A percentile compares a stretch with the other conserved stretches of the same genome.
Evolutionary conservation across 1,140 invertebrate species (phyloP).

Genomic region (Zaprionus davidi): DNA sequence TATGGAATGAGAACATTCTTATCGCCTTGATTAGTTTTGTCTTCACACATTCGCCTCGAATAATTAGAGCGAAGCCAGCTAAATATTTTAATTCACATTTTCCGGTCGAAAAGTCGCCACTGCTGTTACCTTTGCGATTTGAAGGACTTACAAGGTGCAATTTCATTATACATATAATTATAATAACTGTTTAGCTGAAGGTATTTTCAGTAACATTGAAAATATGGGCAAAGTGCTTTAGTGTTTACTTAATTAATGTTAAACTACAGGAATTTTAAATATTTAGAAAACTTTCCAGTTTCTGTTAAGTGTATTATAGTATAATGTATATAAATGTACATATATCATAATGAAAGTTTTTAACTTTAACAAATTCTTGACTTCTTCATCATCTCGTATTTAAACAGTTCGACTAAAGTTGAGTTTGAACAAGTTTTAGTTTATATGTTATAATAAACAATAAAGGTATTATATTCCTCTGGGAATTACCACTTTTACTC

Average conservation of each 20-base stretch:
- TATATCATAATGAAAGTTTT: too few species aligned
- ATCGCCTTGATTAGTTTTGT: conserved; percentile 21
- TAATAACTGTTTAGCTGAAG: background rate
- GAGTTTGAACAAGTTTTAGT: too few species aligned
- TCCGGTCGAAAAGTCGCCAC: background rate
- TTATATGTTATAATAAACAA: too few species aligned
- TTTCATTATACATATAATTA: background rate
- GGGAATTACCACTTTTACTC: too few species aligned
- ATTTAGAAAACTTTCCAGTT: too few species aligned
- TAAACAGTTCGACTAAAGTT: too few species aligned
- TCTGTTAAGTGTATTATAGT: background rate
- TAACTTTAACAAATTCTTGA: too few species aligned
- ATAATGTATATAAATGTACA: too few species aligned
- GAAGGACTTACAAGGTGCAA: background rate
- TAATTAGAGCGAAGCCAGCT: background rate
- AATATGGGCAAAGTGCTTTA: background rate
- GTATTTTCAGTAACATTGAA: background rate
- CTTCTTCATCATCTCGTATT: too few species aligned
- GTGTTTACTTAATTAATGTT: background rate
- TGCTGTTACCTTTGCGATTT: background rate
- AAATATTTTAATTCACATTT: background rate
- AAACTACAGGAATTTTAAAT: too few species aligned
- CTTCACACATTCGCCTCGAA: background rate
- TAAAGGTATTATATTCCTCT: too few species aligned
- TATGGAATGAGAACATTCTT: background rate